Conservation (phyloP, 2,797 vertebrate species). For the Enteromius mattozi region DNA sequence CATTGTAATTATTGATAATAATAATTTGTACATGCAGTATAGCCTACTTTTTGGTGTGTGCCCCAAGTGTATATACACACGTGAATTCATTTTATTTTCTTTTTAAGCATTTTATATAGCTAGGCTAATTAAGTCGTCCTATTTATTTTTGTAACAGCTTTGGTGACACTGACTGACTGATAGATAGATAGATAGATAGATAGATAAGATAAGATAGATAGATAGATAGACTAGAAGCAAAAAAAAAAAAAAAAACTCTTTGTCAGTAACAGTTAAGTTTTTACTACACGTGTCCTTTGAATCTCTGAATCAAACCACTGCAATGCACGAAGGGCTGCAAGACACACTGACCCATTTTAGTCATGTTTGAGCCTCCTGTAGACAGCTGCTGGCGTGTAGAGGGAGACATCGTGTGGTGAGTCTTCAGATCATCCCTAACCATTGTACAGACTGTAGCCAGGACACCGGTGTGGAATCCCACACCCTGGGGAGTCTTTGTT, state of each 20-base stretch:
- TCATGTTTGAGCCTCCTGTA: background rate
- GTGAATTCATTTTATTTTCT: background rate
- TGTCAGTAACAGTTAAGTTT: background rate
- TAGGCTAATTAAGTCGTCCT: background rate
- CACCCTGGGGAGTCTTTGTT: constrained; percentile 27
- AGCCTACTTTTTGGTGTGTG: background rate
- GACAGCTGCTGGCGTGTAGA: background rate
- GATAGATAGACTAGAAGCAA: background rate
- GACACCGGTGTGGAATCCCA: constrained; percentile 21
- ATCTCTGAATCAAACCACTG: constrained; percentile 2
- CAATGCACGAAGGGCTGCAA: constrained; percentile 1
- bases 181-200: constrained; percentile 1
- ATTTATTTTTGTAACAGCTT: background rate
- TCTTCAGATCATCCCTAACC: background rate
- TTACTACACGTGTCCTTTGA: background rate
- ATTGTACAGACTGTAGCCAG: constrained; percentile 11
- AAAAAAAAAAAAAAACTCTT: no score
- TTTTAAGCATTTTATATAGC: background rate
- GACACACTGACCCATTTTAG: constrained; percentile 59
- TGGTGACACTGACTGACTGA: background rate
- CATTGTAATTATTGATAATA: background rate
- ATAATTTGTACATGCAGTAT: background rate
- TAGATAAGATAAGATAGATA: constrained; percentile 17
- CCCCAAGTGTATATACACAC: background rate
- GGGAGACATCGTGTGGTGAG: constrained; percentile 30